Base-by-base conservation (phyloP, 23 tunicate species). In the Ciona savignyi region DNA sequence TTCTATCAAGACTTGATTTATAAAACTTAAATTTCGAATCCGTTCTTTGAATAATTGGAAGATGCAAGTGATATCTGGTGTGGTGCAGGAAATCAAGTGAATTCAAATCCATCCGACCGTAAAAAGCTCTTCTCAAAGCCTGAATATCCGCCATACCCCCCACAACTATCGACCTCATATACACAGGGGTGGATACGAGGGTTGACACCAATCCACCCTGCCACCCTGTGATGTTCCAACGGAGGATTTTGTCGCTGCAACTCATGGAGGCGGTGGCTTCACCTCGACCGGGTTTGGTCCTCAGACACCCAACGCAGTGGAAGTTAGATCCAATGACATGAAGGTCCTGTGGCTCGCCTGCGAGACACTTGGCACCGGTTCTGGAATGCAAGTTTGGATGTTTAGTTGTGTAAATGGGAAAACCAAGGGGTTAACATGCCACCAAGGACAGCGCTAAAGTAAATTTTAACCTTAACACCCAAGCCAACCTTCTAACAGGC, bases 231-330 rank as follows among this genome's bases (percentile, higher is more conserved):
- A 78, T 62, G 65, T 90, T 90, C 97, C 97, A 90, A 32, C 79
- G 78, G 32, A 80, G 68, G 3, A 90, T 74, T 63, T 90, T 90
- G 56, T 90, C 97, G 48, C 97, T 90, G 75, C 97, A 90, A 15
- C 89, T 83, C 97, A 90, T 90, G 2, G 97, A 90, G n/a, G 35
- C 61, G 2, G 97, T 90, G 23, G 76, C 62, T 4, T 70, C 78
- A 4, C 97, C 97, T 0, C 97, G 74, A 2, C 97, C 97, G 27
- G 97, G 97, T 70, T 90, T 90, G 22, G 77, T 83, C 6, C 97
- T 32, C 32, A 90, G 75, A 0, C 42, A 30, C 1, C 87, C 83
- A 21, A 75, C 30, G 4, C 64, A 65, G 62, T 90, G 97, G 35
- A 78, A 90, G 62, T 33, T 28, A 15, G 63, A 3, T 1, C 88